Conservation (phyloP, 2,888 invertebrate genomes). For the Noctua janthina region DNA sequence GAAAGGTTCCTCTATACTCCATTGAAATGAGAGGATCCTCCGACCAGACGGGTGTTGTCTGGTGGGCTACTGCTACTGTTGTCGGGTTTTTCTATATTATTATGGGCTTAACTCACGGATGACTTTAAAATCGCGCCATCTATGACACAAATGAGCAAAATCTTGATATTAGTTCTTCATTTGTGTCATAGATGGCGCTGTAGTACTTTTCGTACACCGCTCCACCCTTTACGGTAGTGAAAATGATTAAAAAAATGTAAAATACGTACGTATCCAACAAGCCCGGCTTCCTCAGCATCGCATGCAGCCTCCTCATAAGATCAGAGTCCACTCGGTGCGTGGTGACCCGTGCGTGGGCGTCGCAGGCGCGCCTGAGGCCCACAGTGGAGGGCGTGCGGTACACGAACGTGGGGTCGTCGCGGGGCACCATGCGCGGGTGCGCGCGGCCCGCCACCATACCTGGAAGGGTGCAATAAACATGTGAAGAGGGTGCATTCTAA, state of each 20-base stretch:
- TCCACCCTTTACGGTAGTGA: background rate
- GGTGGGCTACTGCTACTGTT: no score
- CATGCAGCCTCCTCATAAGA: slow-evolving; percentile 69
- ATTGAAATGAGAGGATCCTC: no score
- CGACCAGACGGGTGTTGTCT: no score
- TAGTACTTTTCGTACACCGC: background rate
- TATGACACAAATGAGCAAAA: no score
- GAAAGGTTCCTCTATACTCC: no score
- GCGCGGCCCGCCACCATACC: slow-evolving; percentile 92
- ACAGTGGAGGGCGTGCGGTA: slow-evolving; percentile 77
- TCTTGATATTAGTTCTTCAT: no score
- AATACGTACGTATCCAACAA: slow-evolving; percentile 77
- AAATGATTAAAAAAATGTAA: background rate
- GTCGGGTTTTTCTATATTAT: no score
- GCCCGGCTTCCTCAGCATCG: slow-evolving; percentile 54
- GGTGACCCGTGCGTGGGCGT: slow-evolving; percentile 78
- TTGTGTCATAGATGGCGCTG: background rate
- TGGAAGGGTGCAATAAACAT: background rate
- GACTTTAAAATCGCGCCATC: no score
- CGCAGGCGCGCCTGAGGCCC: slow-evolving; percentile 68
- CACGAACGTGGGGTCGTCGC: slow-evolving; percentile 92
- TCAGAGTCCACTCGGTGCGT: slow-evolving; percentile 76
- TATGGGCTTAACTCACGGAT: no score
- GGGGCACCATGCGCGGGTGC: slow-evolving; percentile 90
- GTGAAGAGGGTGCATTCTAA: background rate